Evolutionary conservation across 2,888 invertebrate genomes (phyloP).

Genomic region (Caradrina clavipalpis): DNA sequence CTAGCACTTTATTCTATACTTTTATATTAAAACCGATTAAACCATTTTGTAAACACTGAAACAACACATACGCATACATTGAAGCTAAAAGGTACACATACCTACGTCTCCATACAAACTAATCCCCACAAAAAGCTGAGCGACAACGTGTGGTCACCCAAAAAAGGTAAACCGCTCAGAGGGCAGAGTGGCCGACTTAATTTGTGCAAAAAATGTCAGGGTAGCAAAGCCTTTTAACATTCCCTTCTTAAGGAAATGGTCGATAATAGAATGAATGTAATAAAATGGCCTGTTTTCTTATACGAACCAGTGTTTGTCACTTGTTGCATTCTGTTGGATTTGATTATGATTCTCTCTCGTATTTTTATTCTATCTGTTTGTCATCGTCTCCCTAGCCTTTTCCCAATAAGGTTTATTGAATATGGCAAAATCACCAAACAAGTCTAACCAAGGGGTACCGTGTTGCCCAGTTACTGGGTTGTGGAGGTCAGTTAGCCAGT

Average conservation of each 20-base stretch:
- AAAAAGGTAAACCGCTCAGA: constrained; percentile 15
- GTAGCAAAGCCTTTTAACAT: constrained; percentile 12
- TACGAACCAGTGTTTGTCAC: neutral
- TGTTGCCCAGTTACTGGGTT: no score
- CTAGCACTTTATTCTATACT: no score
- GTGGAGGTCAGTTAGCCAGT: no score
- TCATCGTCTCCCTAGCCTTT: no score
- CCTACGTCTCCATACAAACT: neutral
- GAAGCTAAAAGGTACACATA: neutral
- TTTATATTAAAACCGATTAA: no score
- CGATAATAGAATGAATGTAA: constrained; percentile 3
- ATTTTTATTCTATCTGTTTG: no score
- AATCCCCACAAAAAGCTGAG: constrained; percentile 24
- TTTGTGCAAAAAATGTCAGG: constrained; percentile 39
- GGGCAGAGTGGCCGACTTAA: constrained; percentile 28
- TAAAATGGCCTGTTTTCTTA: neutral
- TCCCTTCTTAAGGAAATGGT: constrained; percentile 9
- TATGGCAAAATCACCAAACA: no score
- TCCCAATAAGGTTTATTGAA: no score
- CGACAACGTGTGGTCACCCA: neutral
- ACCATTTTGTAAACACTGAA: no score
- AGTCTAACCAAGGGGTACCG: no score
- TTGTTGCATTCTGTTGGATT: neutral
- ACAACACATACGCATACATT: neutral
- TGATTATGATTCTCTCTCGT: no score